Evolutionary conservation across 2,113 vertebrate species (phyloP), one percentile per base, ranked within the genome.

Genomic region (Egretta garzetta): DNA sequence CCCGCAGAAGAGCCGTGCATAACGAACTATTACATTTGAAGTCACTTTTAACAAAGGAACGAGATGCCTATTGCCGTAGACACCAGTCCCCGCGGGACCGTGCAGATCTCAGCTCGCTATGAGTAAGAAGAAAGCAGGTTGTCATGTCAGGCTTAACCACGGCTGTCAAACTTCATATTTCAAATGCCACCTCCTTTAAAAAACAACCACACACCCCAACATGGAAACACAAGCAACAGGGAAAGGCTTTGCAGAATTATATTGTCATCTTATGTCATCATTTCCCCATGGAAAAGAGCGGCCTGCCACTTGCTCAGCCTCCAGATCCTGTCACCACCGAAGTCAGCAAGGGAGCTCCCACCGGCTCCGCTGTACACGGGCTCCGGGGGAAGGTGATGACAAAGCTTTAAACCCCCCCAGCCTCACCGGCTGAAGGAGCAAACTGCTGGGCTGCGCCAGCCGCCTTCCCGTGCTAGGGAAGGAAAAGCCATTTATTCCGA

Each of bases 101-200:
- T 47, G 92, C 14, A 15, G 63, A 66, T 14, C 90, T 35, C 39
- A 83, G 90, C 85, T 82, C 5, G 0, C 77, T 39, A 8, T 89
- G 95, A 91, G 92, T 77, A 82, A 92, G 93, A 90, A 64, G 26
- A 45, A 50, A 74, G 75, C 89, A 45, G 72, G 41, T 41, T 95
- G 95, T 84, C 92, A 77, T 6, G 86, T 70, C 92, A 94, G 93
- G 33, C 92, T 86, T 16, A 18, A 80, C 56, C 56, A 62, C 5
- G 35, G 92, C 95, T 96, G 97, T 95, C 97, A 97, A 86, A 92
- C 55, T 93, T 52, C 80, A 1, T 33, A 30, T 92, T 77, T 56
- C 90, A 93, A 88, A 95, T 39, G 95, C 94, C 94, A 95, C 80
- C 95, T 86, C 96, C 97, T 80, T 33, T 1, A 24, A 88, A 67